Base-by-base conservation (phyloP, 2,113 vertebrate species). In the Capreolus pygargus region DNA sequence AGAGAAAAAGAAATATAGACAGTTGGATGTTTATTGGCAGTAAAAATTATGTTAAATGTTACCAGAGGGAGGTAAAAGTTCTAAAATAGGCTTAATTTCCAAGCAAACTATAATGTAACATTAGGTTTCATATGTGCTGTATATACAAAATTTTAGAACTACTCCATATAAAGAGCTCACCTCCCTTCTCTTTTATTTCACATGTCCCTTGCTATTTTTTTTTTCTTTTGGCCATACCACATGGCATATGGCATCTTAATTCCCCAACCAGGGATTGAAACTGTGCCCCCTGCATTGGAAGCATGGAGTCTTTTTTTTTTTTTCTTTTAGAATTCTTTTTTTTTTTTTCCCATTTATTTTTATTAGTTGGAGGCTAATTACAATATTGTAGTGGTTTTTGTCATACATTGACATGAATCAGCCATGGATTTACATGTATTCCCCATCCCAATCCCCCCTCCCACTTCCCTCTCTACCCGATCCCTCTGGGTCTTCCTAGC, bases 21-120 rank as follows among this genome's bases (percentile, higher is more conserved):
- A 89, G 33, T 17, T 64, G 14, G 28, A 43, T 61, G 19, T 23
- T 58, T 88, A 50, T 33, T 81, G 12, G 43, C 33, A 79, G 39
- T 61, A 79, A 89, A 89, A 70, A 81, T 89, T 95, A 47, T 3
- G 76, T 23, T 79, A 82, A 92, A 50, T 36, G 3, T 87, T 79
- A 47, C 30, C 28, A 47, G 16, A 15, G 5, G n/a, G 30, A 76
- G 25, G 74, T 64, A 33, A 87, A 84, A 57, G 5, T 89, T 58
- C n/a, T 76, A 81, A 61, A 96, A 93, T 90, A 27, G 60, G 25
- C 33, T n/a, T 93, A 83, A 94, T 95, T 91, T 67, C 17, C 43
- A 86, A 52, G 39, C 1, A 85, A 95, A 74, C 2, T 12, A 76
- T 28, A 87, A 55, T 55, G 8, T 67, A 60, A 83, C 1, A 9